Conservation (phyloP, 2,797 vertebrate species). For the Moxostoma hubbsi region DNA sequence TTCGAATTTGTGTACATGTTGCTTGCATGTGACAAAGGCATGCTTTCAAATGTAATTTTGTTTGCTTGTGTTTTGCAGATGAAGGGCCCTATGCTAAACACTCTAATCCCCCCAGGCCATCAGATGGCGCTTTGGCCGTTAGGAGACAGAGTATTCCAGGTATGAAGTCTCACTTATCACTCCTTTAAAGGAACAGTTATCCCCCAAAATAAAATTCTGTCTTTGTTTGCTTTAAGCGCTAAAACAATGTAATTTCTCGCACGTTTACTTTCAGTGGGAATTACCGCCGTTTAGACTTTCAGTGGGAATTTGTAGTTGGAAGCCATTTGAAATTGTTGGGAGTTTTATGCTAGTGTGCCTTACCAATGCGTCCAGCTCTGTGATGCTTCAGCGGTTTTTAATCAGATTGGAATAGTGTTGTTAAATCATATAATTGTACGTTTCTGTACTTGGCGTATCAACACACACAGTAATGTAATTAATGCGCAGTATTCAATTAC, state of each 20-base stretch:
- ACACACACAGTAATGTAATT: background rate
- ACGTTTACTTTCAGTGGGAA: background rate
- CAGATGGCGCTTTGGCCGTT: conserved; percentile 95
- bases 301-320: background rate
- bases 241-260: too few species aligned
- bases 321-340: conserved; percentile 2
- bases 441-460: background rate
- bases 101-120: conserved; percentile 88
- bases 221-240: too few species aligned
- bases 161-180: conserved; percentile 66
- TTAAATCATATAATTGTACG: conserved; percentile 3
- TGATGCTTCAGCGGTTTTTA: background rate
- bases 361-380: background rate
- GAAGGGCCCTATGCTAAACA: conserved; percentile 98
- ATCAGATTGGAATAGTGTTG: background rate
- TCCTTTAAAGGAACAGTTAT: too few species aligned
- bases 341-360: background rate
- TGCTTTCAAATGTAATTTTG: conserved; percentile 5
- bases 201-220: too few species aligned
- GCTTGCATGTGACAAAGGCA: background rate
- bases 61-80: conserved; percentile 85
- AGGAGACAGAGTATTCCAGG: conserved; percentile 99
- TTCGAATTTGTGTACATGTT: background rate
- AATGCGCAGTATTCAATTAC: background rate
- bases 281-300: background rate